Evolutionary conservation across 2,113 vertebrate genomes (phyloP).

Genomic region (Laticauda laticaudata): DNA sequence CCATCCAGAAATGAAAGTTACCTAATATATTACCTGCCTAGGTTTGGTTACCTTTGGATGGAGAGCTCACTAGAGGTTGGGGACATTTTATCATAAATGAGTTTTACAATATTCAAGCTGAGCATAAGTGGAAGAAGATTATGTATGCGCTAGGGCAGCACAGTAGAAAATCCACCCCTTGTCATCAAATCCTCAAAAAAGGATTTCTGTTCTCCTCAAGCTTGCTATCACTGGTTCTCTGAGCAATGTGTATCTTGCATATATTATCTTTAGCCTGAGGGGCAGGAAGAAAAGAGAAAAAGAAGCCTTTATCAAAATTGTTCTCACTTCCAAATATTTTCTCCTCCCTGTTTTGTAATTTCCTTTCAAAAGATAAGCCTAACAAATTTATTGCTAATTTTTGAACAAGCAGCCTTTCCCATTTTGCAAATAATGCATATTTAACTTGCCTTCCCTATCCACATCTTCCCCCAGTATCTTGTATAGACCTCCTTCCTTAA

Average conservation of each 20-base stretch:
- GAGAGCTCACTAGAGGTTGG: not conserved
- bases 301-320: not conserved
- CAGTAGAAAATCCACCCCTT: not conserved
- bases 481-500: not conserved
- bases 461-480: not conserved
- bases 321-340: not conserved
- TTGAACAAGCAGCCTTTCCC: not conserved
- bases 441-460: not conserved
- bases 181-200: not conserved
- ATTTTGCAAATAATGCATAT: not conserved
- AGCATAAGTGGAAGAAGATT: not conserved
- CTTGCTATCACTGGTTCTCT: not conserved
- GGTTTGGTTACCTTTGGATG: not conserved
- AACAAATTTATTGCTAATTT: not conserved
- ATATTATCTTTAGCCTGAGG: not conserved
- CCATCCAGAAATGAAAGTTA: not conserved
- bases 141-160: not conserved
- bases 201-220: not conserved
- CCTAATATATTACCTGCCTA: not conserved
- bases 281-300: not conserved
- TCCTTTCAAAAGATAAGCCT: not conserved
- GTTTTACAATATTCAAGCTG: not conserved
- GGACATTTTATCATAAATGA: not conserved
- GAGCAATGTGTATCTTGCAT: not conserved
- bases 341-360: not conserved